A percentile compares a stretch with the other conserved stretches of the same genome.
Evolutionary conservation across 1,140 invertebrate species (phyloP).

Genomic region (Colletes gigas): DNA sequence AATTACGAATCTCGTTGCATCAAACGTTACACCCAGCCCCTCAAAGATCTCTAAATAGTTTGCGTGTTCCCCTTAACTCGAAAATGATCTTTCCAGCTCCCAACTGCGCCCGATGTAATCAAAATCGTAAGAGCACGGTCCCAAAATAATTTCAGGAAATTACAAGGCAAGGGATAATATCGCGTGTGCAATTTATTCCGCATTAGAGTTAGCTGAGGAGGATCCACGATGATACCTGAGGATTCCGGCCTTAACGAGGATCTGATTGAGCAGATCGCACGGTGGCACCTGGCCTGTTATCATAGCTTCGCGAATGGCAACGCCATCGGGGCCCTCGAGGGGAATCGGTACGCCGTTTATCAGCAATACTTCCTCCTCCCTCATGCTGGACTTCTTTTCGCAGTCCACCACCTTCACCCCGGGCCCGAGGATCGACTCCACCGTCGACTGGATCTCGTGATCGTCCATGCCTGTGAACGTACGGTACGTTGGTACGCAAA

Average conservation of each 20-base stretch:
- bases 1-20: too few species aligned
- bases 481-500: conserved; percentile 20
- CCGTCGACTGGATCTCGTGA: conserved; percentile 88
- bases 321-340: conserved; percentile 86
- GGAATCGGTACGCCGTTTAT: conserved; percentile 88
- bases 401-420: conserved; percentile 89
- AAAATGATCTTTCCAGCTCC: too few species aligned
- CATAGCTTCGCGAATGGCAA: conserved; percentile 86
- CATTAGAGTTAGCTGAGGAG: background rate
- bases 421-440: conserved; percentile 88
- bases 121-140: background rate
- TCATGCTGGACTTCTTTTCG: conserved; percentile 87
- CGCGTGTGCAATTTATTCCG: background rate
- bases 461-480: conserved; percentile 84
- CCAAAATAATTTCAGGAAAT: background rate
- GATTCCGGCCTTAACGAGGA: conserved; percentile 86
- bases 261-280: conserved; percentile 87
- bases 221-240: conserved; percentile 78
- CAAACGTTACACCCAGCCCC: too few species aligned
- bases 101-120: too few species aligned
- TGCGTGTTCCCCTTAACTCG: too few species aligned
- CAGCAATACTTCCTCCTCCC: conserved; percentile 88
- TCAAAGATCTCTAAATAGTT: too few species aligned
- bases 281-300: conserved; percentile 87
- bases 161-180: background rate